phyloP scores from a whole-genome alignment of 2,113 vertebrate genomes.

The Hydropotes inermis region DNA sequence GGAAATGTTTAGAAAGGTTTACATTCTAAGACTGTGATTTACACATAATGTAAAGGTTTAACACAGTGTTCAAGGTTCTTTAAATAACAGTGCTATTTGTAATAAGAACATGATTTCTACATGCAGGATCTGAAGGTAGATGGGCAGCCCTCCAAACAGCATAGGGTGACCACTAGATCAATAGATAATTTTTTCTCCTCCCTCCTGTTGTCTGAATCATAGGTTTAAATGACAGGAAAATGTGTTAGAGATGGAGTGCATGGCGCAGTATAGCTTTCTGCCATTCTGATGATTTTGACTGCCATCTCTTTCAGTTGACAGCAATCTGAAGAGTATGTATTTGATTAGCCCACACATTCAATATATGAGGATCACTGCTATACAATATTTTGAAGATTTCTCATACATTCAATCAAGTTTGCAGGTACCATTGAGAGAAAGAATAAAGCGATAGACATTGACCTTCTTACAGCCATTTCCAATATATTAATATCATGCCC shows the following conservation, averaged over 20 bases:
- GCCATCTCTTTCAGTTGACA: slow-evolving; percentile 47
- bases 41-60: slow-evolving; percentile 59
- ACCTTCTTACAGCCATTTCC: neutral
- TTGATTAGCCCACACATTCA: slow-evolving; percentile 13
- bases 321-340: neutral
- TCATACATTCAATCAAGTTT: neutral
- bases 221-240: slow-evolving; percentile 61
- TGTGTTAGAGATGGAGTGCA: slow-evolving; percentile 16
- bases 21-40: slow-evolving; percentile 66
- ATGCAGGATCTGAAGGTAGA: neutral
- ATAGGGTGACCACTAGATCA: slow-evolving; percentile 70
- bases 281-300: slow-evolving; percentile 1
- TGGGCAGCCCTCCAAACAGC: slow-evolving; percentile 62
- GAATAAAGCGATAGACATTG: neutral
- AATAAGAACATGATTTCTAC: slow-evolving; percentile 34
- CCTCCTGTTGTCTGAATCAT: slow-evolving; percentile 71
- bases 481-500: neutral
- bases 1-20: slow-evolving; percentile 73
- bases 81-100: slow-evolving; percentile 71
- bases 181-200: slow-evolving; percentile 76
- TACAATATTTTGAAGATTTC: neutral
- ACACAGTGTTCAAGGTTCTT: slow-evolving; percentile 66
- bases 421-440: neutral
- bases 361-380: neutral
- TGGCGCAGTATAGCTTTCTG: neutral